Evolutionary conservation across 2,888 invertebrate species (phyloP).

Genomic region (Neocrepidodera transversa): DNA sequence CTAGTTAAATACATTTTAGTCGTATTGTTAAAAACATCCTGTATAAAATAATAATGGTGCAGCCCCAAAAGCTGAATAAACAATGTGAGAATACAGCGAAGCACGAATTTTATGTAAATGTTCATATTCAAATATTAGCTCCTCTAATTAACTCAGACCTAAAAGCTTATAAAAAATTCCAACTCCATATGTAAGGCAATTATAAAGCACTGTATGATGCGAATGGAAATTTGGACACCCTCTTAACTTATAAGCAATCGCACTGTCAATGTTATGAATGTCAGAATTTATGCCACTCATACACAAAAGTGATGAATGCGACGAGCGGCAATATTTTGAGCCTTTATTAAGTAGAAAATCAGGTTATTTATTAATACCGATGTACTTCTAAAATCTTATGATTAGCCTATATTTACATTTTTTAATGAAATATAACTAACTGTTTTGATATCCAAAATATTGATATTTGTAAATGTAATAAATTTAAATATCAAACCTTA

Average conservation of each 20-base stretch:
- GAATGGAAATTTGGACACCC: slow-evolving; percentile 9
- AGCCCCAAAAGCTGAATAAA: slow-evolving; percentile 35
- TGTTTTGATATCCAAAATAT: no score
- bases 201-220: slow-evolving; percentile 22
- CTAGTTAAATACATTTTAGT: no score
- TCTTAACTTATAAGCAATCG: not conserved
- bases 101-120: slow-evolving; percentile 39
- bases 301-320: not conserved
- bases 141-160: slow-evolving; percentile 38
- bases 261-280: not conserved
- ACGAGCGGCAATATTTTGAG: no score
- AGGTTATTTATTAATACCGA: no score
- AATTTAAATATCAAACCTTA: not conserved
- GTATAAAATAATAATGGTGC: slow-evolving; percentile 28
- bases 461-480: no score
- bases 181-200: slow-evolving; percentile 26
- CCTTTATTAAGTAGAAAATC: no score
- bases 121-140: slow-evolving; percentile 36
- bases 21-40: no score
- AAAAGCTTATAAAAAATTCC: slow-evolving; percentile 29
- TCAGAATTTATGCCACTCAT: not conserved
- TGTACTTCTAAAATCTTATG: no score
- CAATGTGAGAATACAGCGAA: slow-evolving; percentile 34
- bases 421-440: no score
- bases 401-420: no score